These are phyloP conservation scores for Xylocopa sonorina DNA, from an alignment of 1,140 invertebrate species.

Conservation along the genomic window DNA sequence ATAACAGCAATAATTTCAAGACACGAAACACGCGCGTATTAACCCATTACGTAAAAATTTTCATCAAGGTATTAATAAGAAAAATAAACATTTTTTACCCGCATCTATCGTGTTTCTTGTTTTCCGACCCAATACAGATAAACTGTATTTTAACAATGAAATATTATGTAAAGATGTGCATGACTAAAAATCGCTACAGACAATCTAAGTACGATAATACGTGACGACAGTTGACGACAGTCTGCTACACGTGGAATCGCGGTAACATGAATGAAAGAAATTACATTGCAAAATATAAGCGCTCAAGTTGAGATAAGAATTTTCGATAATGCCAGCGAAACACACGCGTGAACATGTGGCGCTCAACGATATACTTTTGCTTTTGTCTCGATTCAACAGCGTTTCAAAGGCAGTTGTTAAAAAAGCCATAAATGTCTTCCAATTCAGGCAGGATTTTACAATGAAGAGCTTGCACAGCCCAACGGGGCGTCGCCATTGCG, in stretches of 20 bases:
- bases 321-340: slow-evolving; percentile 22
- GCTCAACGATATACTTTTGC: not conserved
- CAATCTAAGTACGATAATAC: not conserved
- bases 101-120: not conserved
- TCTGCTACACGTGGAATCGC: not conserved
- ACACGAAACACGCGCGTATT: not conserved
- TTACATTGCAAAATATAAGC: slow-evolving; percentile 1
- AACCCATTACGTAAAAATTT: not conserved
- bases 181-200: not conserved
- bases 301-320: slow-evolving; percentile 3
- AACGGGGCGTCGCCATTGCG: not conserved
- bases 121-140: not conserved
- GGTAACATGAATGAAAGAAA: slow-evolving; percentile 16
- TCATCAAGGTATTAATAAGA: too few species aligned
- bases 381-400: not conserved
- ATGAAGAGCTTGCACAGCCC: not conserved
- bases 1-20: not conserved
- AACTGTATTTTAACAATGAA: too few species aligned
- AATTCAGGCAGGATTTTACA: not conserved
- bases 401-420: not conserved
- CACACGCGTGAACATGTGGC: slow-evolving; percentile 2
- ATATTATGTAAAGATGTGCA: not conserved
- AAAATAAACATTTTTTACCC: too few species aligned
- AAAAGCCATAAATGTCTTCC: not conserved
- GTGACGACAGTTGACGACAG: not conserved